Base-by-base conservation (phyloP, 2,888 invertebrate species). In the Andrena haemorrhoa region DNA sequence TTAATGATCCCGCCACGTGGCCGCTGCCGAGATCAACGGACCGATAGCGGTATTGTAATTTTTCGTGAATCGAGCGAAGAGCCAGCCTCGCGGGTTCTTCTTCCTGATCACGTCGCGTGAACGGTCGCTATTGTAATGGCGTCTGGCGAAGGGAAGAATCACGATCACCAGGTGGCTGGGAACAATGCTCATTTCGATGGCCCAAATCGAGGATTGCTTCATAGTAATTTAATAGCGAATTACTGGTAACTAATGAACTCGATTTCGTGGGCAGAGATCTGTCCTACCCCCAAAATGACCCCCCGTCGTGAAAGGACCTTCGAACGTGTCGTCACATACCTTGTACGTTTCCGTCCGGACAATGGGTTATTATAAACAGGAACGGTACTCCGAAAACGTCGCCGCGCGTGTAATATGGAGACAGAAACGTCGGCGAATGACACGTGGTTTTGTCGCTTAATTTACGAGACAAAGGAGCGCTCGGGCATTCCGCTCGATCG, bases 1-100 rank as follows among this genome's bases (percentile, higher is more conserved):
- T 83, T 86, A 58, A 71, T 71, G 75, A 83, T 69, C 72, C 63
- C 31, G 77, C 31, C 81, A 81, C 81, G 80, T 83, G 84, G 51
- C 68, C 53, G 29, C 1, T 35, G 69, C 60, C 35, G 41, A 72
- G 69, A 72, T 79, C 79, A 26, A 20, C 60, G 53, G 33, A 16
- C 6, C 69, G 56, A 68, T 75, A 75, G 35, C 23, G 61, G 81
- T 71, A 71, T 70, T 31, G 41, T 74, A 56, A 65, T 71, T 71
- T 65, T 31, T 33, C 26, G 69, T 56, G 33, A 56, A 63, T 29
- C 31, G 23, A 23, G 12, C 53, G 16, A 16, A 23, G 35, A 26
- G 41, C 61, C 7, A 20, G 1, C 20, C 8, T n/a, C 60, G 41
- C 33, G 2, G 58, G 1, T 26, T 5, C 35, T 29, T 47, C 6